These are phyloP conservation scores for Corythornis leucogaster DNA, from an alignment of 2,797 vertebrate species.

Conservation along the genomic window DNA sequence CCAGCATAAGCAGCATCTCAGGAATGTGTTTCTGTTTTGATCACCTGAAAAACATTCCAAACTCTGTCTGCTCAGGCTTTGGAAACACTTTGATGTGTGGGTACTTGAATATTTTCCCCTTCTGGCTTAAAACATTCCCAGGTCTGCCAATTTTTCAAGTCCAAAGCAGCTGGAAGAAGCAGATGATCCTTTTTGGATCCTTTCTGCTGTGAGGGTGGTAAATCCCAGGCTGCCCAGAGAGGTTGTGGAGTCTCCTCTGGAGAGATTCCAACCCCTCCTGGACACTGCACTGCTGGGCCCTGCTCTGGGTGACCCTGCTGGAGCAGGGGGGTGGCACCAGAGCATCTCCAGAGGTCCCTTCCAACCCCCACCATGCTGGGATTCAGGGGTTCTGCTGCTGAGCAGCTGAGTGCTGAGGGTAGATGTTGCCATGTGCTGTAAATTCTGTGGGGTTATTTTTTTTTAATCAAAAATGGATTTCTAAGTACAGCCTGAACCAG, in stretches of 20 bases:
- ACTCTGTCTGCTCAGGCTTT: neutral
- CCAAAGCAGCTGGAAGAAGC: slow-evolving; percentile 17
- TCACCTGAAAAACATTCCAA: slow-evolving; percentile 24
- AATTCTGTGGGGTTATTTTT: neutral
- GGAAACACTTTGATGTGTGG: slow-evolving; percentile 2
- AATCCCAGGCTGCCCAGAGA: too few relatives aligned
- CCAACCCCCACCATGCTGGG: too few relatives aligned
- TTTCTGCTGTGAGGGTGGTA: too few relatives aligned
- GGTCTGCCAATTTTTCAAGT: slow-evolving; percentile 19
- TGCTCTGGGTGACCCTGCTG: too few relatives aligned
- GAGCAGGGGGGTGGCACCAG: too few relatives aligned
- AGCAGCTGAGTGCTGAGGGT: neutral
- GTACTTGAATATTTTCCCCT: slow-evolving; percentile 17
- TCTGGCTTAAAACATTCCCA: neutral
- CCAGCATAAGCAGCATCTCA: neutral
- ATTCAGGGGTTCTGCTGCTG: neutral
- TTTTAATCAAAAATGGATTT: neutral
- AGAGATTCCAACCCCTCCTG: too few relatives aligned
- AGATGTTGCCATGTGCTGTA: neutral
- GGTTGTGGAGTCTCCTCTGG: too few relatives aligned
- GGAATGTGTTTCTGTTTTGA: neutral
- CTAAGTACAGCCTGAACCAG: neutral
- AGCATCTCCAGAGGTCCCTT: too few relatives aligned
- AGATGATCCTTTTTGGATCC: neutral
- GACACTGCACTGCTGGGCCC: too few relatives aligned